phyloP scores from a whole-genome alignment of 2,888 invertebrate genomes.

The Gymnocheta viridis region DNA sequence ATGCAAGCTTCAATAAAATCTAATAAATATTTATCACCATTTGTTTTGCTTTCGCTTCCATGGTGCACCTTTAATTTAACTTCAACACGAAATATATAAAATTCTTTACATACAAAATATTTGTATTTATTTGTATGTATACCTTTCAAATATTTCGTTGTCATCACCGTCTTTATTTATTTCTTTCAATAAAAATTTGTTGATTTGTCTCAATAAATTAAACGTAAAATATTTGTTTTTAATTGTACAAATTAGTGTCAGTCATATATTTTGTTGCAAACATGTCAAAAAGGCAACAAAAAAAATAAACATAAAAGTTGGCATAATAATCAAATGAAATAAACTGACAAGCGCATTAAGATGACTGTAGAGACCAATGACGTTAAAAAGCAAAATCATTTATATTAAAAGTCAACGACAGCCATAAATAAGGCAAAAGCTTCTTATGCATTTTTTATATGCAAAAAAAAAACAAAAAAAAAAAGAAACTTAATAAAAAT shows the following conservation, averaged over 20 bases:
- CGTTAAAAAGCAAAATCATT: conserved; percentile 29
- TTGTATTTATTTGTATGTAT: background rate
- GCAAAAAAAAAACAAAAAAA: background rate
- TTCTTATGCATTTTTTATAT: conserved; percentile 3
- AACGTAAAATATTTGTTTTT: conserved; percentile 70
- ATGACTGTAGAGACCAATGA: conserved; percentile 30
- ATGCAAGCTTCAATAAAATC: background rate
- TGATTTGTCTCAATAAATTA: conserved; percentile 66
- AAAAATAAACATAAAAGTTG: conserved; percentile 35
- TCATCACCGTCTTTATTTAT: background rate
- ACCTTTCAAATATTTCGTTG: conserved; percentile 12
- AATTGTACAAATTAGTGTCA: conserved; percentile 71
- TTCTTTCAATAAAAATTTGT: conserved; percentile 49
- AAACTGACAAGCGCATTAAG: conserved; percentile 47
- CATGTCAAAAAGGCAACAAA: conserved; percentile 44
- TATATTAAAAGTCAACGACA: conserved; percentile 11
- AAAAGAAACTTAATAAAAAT: background rate
- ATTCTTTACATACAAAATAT: background rate
- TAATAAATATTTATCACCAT: background rate
- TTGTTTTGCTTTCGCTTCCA: background rate
- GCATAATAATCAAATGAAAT: conserved; percentile 57
- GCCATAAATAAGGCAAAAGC: conserved; percentile 26
- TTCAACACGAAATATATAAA: background rate
- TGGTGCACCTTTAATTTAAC: background rate
- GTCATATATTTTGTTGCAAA: conserved; percentile 68